phyloP scores from a whole-genome alignment of 2,888 invertebrate species.

The Rhagonycha lutea region DNA sequence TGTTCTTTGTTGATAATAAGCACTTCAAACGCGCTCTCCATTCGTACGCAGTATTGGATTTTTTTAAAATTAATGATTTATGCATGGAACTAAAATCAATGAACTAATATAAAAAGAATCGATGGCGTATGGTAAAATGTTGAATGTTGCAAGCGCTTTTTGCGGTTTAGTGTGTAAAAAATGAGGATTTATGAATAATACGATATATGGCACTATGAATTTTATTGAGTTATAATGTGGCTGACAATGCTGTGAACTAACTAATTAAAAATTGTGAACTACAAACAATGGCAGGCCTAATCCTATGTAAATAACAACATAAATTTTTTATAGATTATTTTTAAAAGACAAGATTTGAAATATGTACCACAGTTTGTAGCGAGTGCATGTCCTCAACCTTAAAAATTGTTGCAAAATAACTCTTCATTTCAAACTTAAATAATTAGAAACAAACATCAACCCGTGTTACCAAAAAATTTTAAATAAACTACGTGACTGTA shows the following conservation, averaged over 20 bases:
- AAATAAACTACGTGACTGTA: constrained; percentile 40
- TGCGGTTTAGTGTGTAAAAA: constrained; percentile 4
- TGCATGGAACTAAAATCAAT: constrained; percentile 20
- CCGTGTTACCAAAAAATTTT: constrained; percentile 37
- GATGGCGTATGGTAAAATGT: constrained; percentile 23
- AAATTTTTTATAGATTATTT: constrained; percentile 2
- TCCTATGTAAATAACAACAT: constrained; percentile 12
- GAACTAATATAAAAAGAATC: constrained; percentile 15
- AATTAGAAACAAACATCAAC: constrained; percentile 33
- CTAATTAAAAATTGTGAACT: constrained; percentile 45
- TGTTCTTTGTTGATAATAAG: not conserved
- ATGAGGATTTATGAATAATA: constrained; percentile 32
- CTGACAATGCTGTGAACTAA: constrained; percentile 54
- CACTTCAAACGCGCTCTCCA: constrained; percentile 11
- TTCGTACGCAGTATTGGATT: not conserved
- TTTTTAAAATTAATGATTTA: constrained; percentile 12
- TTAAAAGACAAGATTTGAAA: constrained; percentile 19
- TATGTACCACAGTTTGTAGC: constrained; percentile 35
- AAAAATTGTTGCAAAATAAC: constrained; percentile 20
- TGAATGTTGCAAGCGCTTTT: constrained; percentile 4
- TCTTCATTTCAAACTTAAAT: constrained; percentile 20
- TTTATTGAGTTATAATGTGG: constrained; percentile 56
- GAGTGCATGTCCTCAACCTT: constrained; percentile 30
- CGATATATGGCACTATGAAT: constrained; percentile 57
- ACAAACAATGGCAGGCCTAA: constrained; percentile 43